Evolutionary conservation across 2,113 vertebrate species (phyloP).

Genomic region (Tetrax tetrax): DNA sequence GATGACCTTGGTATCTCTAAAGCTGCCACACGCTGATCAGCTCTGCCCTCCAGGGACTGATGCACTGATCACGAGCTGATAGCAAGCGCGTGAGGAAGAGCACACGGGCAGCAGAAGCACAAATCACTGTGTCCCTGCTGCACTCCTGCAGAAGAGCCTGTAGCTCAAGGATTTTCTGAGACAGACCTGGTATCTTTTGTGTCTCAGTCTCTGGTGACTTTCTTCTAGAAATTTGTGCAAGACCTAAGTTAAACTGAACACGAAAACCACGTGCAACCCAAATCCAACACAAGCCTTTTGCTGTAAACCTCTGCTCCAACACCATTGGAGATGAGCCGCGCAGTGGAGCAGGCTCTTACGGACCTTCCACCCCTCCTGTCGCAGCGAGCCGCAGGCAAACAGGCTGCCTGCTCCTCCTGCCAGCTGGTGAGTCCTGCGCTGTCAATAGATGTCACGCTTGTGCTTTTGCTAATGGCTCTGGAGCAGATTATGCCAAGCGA

Average conservation of each 20-base stretch:
- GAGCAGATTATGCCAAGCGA: background rate
- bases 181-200: background rate
- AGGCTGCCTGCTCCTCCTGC: background rate
- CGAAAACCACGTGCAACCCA: rapidly evolving
- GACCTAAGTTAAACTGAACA: background rate
- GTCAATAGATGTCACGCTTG: slow-evolving; percentile 71
- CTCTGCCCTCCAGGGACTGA: background rate
- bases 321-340: background rate
- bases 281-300: background rate
- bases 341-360: background rate
- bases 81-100: background rate
- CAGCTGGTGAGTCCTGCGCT: background rate
- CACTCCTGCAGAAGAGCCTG: background rate
- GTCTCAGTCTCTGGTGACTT: background rate
- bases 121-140: background rate
- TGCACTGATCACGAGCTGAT: background rate
- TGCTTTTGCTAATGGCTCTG: slow-evolving; percentile 1
- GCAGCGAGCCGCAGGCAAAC: background rate
- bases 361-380: background rate
- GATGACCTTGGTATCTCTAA: background rate
- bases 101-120: background rate
- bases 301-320: background rate
- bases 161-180: background rate
- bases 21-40: background rate
- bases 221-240: background rate